Evolutionary conservation across 2,113 vertebrate genomes (phyloP).

Genomic region (Panthera leo): DNA sequence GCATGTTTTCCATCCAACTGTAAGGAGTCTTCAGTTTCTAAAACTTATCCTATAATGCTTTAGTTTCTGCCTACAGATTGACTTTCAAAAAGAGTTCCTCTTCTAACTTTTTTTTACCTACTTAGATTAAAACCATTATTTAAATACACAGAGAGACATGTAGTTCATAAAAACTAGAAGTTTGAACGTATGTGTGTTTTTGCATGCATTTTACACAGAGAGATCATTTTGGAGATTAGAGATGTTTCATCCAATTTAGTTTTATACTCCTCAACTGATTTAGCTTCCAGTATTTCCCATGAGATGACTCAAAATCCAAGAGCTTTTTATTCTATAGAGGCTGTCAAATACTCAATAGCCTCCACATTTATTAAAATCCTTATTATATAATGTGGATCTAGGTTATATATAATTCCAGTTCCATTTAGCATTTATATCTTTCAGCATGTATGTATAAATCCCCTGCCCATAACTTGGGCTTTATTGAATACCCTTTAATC

Average conservation of each 20-base stretch:
- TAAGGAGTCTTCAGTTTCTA: slow-evolving; percentile 42
- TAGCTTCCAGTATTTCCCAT: slow-evolving; percentile 55
- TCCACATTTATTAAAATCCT: slow-evolving; percentile 40
- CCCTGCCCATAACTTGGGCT: neutral
- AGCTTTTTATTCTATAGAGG: slow-evolving; percentile 47
- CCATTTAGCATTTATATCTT: neutral
- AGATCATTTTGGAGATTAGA: slow-evolving; percentile 43
- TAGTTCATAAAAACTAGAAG: slow-evolving; percentile 24
- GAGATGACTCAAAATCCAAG: slow-evolving; percentile 48
- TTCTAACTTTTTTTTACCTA: neutral
- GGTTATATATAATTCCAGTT: neutral
- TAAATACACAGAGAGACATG: slow-evolving; percentile 17
- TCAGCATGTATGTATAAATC: neutral
- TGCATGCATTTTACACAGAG: neutral
- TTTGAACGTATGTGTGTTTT: neutral
- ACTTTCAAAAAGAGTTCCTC: slow-evolving; percentile 41
- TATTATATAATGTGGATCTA: slow-evolving; percentile 18
- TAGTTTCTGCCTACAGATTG: slow-evolving; percentile 21
- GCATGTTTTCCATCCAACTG: slow-evolving; percentile 29
- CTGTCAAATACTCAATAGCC: slow-evolving; percentile 10
- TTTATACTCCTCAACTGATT: slow-evolving; percentile 43
- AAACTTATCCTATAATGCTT: neutral
- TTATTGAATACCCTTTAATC: slow-evolving; percentile 14
- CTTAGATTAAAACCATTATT: slow-evolving; percentile 34
- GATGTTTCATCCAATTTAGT: slow-evolving; percentile 38